These are phyloP conservation scores for Rapana venosa DNA, from an alignment of 2,888 invertebrate genomes.

Conservation along the genomic window DNA sequence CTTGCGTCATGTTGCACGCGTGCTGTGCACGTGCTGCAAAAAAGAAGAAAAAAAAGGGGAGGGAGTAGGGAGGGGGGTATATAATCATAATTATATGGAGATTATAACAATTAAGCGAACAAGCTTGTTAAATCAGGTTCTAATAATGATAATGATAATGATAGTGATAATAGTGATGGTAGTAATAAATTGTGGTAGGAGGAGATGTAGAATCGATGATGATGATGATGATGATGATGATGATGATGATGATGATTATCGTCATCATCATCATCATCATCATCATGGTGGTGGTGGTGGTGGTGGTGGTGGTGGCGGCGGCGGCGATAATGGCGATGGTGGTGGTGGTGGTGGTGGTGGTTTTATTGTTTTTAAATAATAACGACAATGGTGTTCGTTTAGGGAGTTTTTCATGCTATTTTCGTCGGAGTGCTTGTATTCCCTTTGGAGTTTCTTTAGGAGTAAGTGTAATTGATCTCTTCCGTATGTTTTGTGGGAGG, in stretches of 20 bases:
- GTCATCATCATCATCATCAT: conserved; percentile 19
- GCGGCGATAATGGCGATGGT: not conserved
- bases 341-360: not conserved
- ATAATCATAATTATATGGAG: too few relatives aligned
- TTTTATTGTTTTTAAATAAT: not conserved
- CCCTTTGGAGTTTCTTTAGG: too few relatives aligned
- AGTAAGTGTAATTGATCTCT: too few relatives aligned
- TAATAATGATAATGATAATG: not conserved
- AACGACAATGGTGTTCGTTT: not conserved
- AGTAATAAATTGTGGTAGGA: too few relatives aligned
- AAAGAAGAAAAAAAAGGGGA: not conserved
- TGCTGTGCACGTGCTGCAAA: not conserved
- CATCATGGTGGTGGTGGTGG: conserved; percentile 9
- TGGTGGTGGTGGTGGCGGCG: too few relatives aligned
- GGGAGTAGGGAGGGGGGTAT: not conserved
- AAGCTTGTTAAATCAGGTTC: too few relatives aligned
- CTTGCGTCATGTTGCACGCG: conserved; percentile 51
- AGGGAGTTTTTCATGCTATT: too few relatives aligned
- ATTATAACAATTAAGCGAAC: too few relatives aligned
- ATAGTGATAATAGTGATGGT: not conserved
- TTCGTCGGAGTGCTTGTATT: too few relatives aligned
- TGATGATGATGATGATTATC: too few relatives aligned
- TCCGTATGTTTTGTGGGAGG: too few relatives aligned
- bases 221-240: too few relatives aligned
- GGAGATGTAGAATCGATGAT: conserved; percentile 1